Percentiles rank a stretch among this genome's conserved stretches.
phyloP scores from a whole-genome alignment of 2,888 invertebrate genomes.

The Cyaniris semiargus region DNA sequence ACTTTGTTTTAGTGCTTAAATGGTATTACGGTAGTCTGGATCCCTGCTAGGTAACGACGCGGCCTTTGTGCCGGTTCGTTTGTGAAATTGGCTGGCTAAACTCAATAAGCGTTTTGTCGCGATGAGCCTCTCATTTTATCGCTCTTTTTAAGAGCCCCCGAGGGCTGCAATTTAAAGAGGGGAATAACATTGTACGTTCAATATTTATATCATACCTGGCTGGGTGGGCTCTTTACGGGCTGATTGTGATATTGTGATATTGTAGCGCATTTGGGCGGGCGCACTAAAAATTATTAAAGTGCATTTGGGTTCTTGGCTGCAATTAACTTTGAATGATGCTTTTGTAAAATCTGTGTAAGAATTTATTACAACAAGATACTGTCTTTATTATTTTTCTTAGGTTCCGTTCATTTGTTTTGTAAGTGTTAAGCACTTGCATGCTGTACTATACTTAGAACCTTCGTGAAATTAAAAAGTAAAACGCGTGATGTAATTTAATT shows the following conservation, averaged over 20 bases:
- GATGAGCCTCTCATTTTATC: conserved; percentile 60
- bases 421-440: neutral
- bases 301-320: neutral
- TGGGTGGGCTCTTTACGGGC: conserved; percentile 6
- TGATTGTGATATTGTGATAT: neutral
- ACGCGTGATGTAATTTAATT: conserved; percentile 1
- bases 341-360: too few species aligned
- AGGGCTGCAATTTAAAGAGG: conserved; percentile 49
- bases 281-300: too few species aligned
- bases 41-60: conserved; percentile 36
- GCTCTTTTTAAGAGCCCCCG: conserved; percentile 53
- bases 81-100: conserved; percentile 58
- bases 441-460: neutral
- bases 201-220: conserved; percentile 30
- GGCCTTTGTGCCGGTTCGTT: conserved; percentile 37
- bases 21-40: conserved; percentile 35
- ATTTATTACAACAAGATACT: too few species aligned
- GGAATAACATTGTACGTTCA: conserved; percentile 55
- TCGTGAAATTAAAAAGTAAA: neutral
- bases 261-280: neutral
- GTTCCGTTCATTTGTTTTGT: neutral
- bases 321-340: too few species aligned
- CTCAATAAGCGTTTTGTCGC: conserved; percentile 66
- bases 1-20: conserved; percentile 28
- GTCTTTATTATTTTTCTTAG: neutral